These are phyloP conservation scores for Indicator indicator DNA, from an alignment of 2,113 vertebrate species.

Conservation along the genomic window DNA sequence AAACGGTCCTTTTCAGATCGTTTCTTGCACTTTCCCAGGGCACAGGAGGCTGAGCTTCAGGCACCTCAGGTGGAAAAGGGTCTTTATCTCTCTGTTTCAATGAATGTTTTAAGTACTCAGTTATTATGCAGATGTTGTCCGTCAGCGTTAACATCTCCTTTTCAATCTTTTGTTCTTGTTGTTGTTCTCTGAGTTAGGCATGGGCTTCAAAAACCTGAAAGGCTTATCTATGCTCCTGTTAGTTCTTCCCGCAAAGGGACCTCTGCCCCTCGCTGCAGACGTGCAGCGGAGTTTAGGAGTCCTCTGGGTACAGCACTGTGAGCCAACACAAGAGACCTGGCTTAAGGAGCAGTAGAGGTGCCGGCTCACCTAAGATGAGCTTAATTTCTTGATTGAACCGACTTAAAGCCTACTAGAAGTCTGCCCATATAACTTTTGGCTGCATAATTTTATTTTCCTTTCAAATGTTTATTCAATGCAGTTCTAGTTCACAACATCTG, in stretches of 20 bases:
- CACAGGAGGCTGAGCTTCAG: background rate
- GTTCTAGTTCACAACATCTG: background rate
- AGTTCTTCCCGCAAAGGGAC: background rate
- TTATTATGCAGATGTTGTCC: slow-evolving; percentile 9
- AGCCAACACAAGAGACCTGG: background rate
- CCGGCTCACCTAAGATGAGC: fast-evolving
- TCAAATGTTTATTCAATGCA: background rate
- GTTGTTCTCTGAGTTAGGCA: slow-evolving; percentile 1
- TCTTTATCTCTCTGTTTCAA: background rate
- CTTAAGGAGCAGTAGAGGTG: background rate
- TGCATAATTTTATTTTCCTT: background rate
- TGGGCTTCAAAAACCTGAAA: background rate
- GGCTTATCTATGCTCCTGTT: background rate
- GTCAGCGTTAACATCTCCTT: slow-evolving; percentile 24
- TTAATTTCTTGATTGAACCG: fast-evolving
- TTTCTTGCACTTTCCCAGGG: background rate
- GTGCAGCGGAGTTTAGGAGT: background rate
- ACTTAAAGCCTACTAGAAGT: background rate
- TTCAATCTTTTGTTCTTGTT: background rate
- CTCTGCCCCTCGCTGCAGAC: background rate
- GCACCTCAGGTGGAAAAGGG: background rate
- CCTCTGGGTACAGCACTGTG: background rate
- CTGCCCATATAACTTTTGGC: background rate
- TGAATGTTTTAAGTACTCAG: background rate
- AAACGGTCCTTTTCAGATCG: background rate